A percentile compares a stretch with the other conserved stretches of the same genome.
Conservation (phyloP, 2,888 invertebrate species). For the Falcaria lacertinaria region DNA sequence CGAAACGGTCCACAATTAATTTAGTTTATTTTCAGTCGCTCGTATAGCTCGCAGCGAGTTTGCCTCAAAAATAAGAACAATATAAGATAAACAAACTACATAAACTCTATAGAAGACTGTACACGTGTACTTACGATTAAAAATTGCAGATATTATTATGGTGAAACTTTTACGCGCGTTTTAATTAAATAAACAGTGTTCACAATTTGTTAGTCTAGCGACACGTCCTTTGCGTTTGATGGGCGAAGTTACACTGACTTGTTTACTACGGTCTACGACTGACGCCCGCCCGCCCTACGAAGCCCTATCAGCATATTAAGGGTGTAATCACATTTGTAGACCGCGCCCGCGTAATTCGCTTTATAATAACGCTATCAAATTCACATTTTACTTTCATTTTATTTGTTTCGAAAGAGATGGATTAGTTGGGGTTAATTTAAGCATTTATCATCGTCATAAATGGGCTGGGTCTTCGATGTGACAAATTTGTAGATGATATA, state of each 20-base stretch:
- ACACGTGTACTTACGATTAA: conserved; percentile 23
- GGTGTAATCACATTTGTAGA: conserved; percentile 11
- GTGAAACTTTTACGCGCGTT: conserved; percentile 26
- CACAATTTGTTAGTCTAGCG: not conserved
- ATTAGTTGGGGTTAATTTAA: too few relatives aligned
- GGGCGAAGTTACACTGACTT: conserved; percentile 26
- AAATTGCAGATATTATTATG: conserved; percentile 9
- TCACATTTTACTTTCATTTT: not conserved
- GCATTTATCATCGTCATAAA: too few relatives aligned
- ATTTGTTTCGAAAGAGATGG: not conserved
- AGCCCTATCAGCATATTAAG: conserved; percentile 19
- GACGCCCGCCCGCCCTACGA: conserved; percentile 34
- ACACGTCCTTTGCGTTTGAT: conserved; percentile 27
- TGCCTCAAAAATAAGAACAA: not conserved
- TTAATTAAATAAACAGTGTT: not conserved
- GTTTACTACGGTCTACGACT: conserved; percentile 22
- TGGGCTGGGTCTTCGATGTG: too few relatives aligned
- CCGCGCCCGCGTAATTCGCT: conserved; percentile 6
- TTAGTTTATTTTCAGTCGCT: conserved; percentile 3
- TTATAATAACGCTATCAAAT: not conserved
- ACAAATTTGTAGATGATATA: too few relatives aligned
- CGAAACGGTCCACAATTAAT: conserved; percentile 1
- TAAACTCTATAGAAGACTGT: not conserved
- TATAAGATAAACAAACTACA: not conserved
- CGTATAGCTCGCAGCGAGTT: not conserved